A percentile compares a stretch with the other conserved stretches of the same genome.
Conservation (phyloP, 2,113 vertebrate genomes). For the Mustelus asterias region DNA sequence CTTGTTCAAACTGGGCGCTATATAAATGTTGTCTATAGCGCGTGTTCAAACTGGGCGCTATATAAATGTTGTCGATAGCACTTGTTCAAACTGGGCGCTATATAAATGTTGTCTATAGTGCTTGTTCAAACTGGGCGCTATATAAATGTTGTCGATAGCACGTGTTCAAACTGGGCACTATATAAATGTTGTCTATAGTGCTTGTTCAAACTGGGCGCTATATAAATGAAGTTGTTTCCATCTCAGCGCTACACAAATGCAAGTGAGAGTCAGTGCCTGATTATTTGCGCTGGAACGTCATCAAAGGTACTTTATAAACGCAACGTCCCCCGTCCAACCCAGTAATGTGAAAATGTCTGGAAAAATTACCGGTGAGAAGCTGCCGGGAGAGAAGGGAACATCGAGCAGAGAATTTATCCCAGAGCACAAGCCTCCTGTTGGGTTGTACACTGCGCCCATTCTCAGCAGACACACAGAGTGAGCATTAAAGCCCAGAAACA, state of each 20-base stretch:
- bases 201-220: neutral
- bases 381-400: too few relatives aligned
- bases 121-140: too few relatives aligned
- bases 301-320: neutral
- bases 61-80: too few relatives aligned
- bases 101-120: too few relatives aligned
- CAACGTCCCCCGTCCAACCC: neutral
- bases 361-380: neutral
- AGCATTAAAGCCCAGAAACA: neutral
- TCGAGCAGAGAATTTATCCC: neutral
- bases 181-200: neutral
- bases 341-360: neutral
- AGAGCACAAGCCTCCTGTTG: neutral
- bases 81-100: too few relatives aligned
- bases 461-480: neutral
- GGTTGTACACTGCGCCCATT: neutral
- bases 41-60: too few relatives aligned
- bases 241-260: too few relatives aligned
- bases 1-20: too few relatives aligned
- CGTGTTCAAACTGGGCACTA: too few relatives aligned
- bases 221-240: neutral
- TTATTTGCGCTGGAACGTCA: neutral
- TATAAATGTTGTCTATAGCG: too few relatives aligned
- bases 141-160: too few relatives aligned
- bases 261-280: neutral